Evolutionary conservation across 2,797 vertebrate species (phyloP).

Genomic region (Trachurus trachurus): DNA sequence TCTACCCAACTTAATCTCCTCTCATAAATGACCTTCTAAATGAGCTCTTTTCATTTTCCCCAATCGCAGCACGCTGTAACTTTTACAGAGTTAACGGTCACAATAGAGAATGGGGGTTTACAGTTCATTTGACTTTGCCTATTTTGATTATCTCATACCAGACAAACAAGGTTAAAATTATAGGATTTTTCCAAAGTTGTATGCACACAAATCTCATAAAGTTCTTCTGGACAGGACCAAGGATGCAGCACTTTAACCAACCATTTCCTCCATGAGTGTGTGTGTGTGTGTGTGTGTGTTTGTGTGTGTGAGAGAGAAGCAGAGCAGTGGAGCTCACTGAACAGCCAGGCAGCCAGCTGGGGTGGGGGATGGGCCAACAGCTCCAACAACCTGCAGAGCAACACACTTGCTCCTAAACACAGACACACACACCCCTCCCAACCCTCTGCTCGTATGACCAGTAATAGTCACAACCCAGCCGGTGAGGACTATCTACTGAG

Average conservation of each 20-base stretch:
- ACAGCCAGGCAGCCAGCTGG: constrained; percentile 57
- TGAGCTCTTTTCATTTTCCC: not conserved
- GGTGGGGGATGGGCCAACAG: constrained; percentile 82
- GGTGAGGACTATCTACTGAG: constrained; percentile 31
- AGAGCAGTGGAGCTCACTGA: constrained; percentile 51
- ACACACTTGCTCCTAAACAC: constrained; percentile 44
- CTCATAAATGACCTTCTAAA: too few species aligned
- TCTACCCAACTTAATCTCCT: too few species aligned
- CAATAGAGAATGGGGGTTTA: not conserved
- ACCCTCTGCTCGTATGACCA: constrained; percentile 26
- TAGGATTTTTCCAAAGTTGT: not conserved
- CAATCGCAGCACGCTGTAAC: not conserved
- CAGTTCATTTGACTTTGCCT: not conserved
- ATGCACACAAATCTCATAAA: constrained; percentile 5
- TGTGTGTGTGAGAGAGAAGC: constrained; percentile 10
- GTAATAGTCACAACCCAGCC: constrained; percentile 52
- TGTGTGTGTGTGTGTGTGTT: constrained; percentile 1
- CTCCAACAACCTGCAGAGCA: constrained; percentile 62
- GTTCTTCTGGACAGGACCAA: not conserved
- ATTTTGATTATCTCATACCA: not conserved
- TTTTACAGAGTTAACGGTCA: not conserved
- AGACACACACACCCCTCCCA: constrained; percentile 9
- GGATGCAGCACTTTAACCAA: constrained; percentile 14
- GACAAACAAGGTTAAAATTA: not conserved
- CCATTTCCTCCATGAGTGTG: constrained; percentile 48